A percentile compares a stretch with the other conserved stretches of the same genome.
These are phyloP conservation scores for Malurus alboscapulatus DNA, from an alignment of 2,113 vertebrate species.

Conservation along the genomic window DNA sequence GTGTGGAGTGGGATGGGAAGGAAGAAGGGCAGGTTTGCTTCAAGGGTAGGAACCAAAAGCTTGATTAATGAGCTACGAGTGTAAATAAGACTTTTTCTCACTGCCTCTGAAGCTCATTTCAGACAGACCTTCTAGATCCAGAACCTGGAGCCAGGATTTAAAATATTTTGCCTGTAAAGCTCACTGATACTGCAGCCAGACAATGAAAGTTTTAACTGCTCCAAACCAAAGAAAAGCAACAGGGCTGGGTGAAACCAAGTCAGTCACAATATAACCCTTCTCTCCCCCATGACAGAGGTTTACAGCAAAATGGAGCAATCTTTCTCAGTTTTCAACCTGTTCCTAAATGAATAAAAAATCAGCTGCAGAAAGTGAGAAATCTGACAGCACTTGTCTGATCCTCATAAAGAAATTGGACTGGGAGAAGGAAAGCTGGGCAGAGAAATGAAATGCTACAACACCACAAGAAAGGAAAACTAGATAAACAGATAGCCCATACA, in stretches of 20 bases:
- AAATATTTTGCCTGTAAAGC: background rate
- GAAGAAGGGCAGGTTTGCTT: background rate
- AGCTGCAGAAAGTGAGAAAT: background rate
- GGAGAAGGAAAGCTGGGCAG: background rate
- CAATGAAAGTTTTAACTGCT: background rate
- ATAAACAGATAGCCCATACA: background rate
- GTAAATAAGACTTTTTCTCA: background rate
- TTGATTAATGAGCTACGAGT: background rate
- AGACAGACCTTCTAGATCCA: background rate
- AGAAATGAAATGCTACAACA: background rate
- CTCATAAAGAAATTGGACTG: background rate
- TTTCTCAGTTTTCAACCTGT: background rate
- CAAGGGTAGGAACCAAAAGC: accelerated
- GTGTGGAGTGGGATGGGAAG: accelerated
- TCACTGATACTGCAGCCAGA: background rate
- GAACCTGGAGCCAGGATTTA: background rate
- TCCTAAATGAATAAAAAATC: background rate
- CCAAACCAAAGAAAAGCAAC: background rate
- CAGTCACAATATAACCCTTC: background rate
- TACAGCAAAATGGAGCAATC: background rate
- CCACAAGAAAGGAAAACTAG: background rate
- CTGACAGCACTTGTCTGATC: background rate
- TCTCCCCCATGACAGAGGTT: background rate
- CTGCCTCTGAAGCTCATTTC: background rate
- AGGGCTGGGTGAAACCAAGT: background rate